phyloP scores from a whole-genome alignment of 1,140 invertebrate species.

The Zaprionus lachaisei region DNA sequence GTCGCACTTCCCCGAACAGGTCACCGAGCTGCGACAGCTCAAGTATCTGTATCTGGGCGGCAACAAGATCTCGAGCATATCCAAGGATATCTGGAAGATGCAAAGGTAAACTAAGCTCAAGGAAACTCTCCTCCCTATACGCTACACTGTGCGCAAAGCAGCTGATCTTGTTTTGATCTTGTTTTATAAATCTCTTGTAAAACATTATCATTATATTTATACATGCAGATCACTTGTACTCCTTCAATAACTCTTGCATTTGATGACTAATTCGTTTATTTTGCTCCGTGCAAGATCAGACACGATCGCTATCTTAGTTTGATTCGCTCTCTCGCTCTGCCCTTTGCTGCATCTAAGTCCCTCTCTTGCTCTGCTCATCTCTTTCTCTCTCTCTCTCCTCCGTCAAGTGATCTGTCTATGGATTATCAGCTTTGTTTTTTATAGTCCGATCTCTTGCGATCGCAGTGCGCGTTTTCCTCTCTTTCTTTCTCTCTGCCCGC shows the following conservation, averaged over 20 bases:
- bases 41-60: conserved; percentile 95
- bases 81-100: conserved; percentile 92
- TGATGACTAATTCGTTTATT: background rate
- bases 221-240: background rate
- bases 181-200: background rate
- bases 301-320: background rate
- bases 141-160: background rate
- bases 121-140: too few relatives aligned
- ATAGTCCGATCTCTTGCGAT: background rate
- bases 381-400: background rate
- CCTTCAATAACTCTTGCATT: background rate
- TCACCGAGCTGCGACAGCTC: conserved; percentile 91
- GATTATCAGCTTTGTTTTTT: conserved; percentile 11
- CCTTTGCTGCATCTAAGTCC: background rate
- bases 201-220: too few relatives aligned
- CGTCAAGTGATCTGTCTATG: conserved; percentile 1
- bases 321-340: background rate
- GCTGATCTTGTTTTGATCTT: background rate
- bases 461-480: background rate
- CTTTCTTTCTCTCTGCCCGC: background rate
- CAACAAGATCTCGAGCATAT: conserved; percentile 93
- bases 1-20: conserved; percentile 92
- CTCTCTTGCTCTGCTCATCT: background rate
- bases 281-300: background rate
- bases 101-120: conserved; percentile 86